These are phyloP conservation scores for Stichodactyla helianthus DNA, from an alignment of 64 coral and sea anemone species.

Conservation along the genomic window DNA sequence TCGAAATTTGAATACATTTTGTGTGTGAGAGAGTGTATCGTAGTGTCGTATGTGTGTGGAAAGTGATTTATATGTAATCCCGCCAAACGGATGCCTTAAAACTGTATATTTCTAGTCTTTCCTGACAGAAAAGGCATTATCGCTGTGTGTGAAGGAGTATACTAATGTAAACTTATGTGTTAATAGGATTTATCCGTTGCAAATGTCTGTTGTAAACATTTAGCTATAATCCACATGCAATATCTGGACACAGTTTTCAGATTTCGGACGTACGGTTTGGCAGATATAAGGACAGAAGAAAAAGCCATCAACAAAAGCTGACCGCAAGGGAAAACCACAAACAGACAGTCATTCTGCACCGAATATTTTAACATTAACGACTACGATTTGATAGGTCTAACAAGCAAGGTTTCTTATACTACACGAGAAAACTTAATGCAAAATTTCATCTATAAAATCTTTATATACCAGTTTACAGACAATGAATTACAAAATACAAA, in stretches of 20 bases:
- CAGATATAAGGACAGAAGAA: not conserved
- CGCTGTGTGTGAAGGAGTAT: not conserved
- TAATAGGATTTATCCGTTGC: not conserved
- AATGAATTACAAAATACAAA: too few species aligned
- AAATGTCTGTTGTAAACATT: not conserved
- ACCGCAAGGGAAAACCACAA: not conserved
- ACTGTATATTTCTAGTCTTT: not conserved
- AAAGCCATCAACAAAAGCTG: not conserved
- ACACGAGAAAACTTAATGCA: too few species aligned
- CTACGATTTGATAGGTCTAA: too few species aligned
- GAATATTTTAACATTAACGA: too few species aligned
- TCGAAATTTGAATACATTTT: too few species aligned
- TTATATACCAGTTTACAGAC: too few species aligned
- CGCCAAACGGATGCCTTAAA: not conserved
- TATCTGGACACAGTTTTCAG: not conserved
- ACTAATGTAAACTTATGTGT: not conserved
- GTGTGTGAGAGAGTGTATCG: not conserved
- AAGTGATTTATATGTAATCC: not conserved
- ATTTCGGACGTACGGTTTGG: not conserved
- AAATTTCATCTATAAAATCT: too few species aligned
- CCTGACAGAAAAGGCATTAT: not conserved
- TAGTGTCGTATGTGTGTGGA: not conserved
- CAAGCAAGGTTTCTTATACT: too few species aligned
- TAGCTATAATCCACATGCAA: not conserved
- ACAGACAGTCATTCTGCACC: not conserved